These are phyloP conservation scores for Danio albolineatus DNA, from an alignment of 2,797 vertebrate genomes.

Conservation along the genomic window DNA sequence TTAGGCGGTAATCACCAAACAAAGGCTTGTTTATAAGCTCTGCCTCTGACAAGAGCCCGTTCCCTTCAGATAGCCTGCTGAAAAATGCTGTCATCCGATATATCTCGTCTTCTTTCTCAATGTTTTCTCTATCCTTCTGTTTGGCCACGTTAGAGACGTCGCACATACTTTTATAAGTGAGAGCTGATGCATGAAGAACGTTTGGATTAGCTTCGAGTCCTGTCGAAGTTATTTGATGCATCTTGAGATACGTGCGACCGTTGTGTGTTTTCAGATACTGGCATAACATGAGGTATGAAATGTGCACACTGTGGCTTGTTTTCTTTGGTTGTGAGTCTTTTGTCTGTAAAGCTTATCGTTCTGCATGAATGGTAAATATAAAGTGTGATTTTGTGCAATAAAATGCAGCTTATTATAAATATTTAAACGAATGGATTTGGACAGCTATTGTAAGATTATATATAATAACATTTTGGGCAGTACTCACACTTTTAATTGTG, in stretches of 20 bases:
- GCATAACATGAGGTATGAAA: background rate
- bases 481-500: background rate
- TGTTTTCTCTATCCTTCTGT: conserved; percentile 69
- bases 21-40: conserved; percentile 82
- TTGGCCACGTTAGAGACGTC: conserved; percentile 66
- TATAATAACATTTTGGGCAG: too few relatives aligned
- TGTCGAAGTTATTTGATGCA: conserved; percentile 12
- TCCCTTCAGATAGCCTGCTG: conserved; percentile 76
- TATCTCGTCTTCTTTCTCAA: conserved; percentile 65
- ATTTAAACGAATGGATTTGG: too few relatives aligned
- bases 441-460: background rate
- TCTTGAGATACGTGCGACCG: background rate
- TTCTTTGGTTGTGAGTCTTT: too few relatives aligned
- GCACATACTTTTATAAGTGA: conserved; percentile 60
- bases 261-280: background rate
- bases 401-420: too few relatives aligned
- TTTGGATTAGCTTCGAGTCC: conserved; percentile 33
- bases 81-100: conserved; percentile 77
- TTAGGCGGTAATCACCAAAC: conserved; percentile 81
- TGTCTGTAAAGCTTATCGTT: too few relatives aligned
- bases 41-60: conserved; percentile 77
- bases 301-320: background rate
- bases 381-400: too few relatives aligned
- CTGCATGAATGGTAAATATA: too few relatives aligned
- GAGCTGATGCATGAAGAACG: conserved; percentile 39